Base-by-base conservation (phyloP, 2,888 invertebrate genomes). In the Eristalis intricaria region DNA sequence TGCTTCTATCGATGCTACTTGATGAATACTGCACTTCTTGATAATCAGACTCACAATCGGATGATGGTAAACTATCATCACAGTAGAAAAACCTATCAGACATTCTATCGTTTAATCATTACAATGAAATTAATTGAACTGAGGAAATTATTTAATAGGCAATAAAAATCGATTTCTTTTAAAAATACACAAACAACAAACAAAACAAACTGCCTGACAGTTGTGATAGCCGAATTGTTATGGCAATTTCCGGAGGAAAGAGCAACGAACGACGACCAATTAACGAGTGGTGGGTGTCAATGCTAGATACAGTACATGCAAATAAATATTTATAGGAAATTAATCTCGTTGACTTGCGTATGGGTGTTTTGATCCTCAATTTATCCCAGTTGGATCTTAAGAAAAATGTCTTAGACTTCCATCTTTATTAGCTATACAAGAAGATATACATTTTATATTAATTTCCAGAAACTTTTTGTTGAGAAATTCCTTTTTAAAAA, bases 1-100 rank as follows among this genome's bases (percentile, higher is more conserved):
- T 92, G 78, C 93, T 92, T 61, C 93, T 91, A 78, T 93, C 93
- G 29, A 91, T 84, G 78, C 92, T 92, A 80, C 92, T 92, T 2
- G 92, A 92, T 11, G 93, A 92, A 76, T 91, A 91, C 68, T 91
- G 92, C 19, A 92, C 90, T 84, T 92, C 92, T 32, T 91, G 78
- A 90, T 80, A 77, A 50, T 89, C 89, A 8, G 90, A 92, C 63
- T 92, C 93, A 0, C 90, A 91, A 83, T 91, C 91, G 69, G 84
- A 84, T 73, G 89, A 89, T 7, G 80, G 76, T 63, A 77, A 26
- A 71, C 89, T 89, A 63, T 87, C 89, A 38, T 88, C 86, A 19
- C 86, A 68, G 40, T 82, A 82, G n/a, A 88, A 84, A 23, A 61
- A 82, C 71, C 84, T 15, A 11, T 76, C 80, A 26, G 88, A 84